Evolutionary conservation across 2,888 invertebrate species (phyloP).

Genomic region (Heterodera filipjevi): DNA sequence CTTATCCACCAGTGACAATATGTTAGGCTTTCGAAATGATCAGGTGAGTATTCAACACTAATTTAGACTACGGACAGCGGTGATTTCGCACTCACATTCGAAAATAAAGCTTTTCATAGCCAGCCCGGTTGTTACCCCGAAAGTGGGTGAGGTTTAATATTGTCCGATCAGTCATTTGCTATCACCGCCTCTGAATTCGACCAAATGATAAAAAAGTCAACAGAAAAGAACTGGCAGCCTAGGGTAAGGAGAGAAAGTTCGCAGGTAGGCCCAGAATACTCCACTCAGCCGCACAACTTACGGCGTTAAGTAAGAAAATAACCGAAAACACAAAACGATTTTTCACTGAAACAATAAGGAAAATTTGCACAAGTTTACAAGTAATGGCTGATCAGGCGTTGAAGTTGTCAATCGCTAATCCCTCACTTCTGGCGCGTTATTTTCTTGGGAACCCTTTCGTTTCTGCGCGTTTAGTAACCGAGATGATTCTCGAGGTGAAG

Average conservation of each 20-base stretch:
- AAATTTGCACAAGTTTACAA: slow-evolving; percentile 14
- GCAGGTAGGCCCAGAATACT: background rate
- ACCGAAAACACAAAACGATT: background rate
- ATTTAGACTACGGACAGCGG: slow-evolving; percentile 4
- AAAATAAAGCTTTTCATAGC: background rate
- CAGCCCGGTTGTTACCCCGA: background rate
- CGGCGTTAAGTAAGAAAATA: slow-evolving; percentile 3
- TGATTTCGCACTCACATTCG: slow-evolving; percentile 18
- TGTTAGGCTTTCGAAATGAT: background rate
- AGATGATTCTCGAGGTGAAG: slow-evolving; percentile 1
- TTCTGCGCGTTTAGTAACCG: background rate
- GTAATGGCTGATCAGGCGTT: slow-evolving; percentile 4
- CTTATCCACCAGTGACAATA: background rate
- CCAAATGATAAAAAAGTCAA: background rate
- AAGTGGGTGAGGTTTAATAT: background rate
- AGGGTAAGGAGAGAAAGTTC: background rate
- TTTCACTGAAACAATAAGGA: background rate
- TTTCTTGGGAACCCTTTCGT: background rate
- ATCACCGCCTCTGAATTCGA: background rate
- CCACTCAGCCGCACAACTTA: background rate
- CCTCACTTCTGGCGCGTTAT: slow-evolving; percentile 14
- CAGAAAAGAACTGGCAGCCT: background rate
- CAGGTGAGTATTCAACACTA: background rate
- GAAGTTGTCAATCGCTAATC: background rate
- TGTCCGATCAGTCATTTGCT: slow-evolving; percentile 11